phyloP scores from a whole-genome alignment of 2,113 vertebrate species.

The Motacilla tschutschensis region DNA sequence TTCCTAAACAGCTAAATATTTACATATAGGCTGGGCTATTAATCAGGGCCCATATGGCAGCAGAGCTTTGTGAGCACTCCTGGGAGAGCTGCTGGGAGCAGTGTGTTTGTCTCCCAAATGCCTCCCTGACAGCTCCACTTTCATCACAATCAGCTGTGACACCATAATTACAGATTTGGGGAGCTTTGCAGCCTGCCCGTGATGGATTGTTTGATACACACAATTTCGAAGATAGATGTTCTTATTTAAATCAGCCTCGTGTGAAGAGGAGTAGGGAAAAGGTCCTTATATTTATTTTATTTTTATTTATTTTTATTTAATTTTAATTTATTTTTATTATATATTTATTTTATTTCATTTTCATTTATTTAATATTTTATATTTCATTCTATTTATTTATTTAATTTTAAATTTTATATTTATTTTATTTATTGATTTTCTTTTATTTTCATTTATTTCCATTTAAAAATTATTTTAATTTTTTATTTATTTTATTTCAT shows the following conservation, averaged over 20 bases:
- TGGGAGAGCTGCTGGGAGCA: constrained; percentile 23
- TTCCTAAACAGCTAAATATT: constrained; percentile 69
- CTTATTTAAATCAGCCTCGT: constrained; percentile 43
- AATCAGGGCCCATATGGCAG: constrained; percentile 57
- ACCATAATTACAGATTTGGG: constrained; percentile 72
- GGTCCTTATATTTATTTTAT: neutral
- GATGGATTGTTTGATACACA: constrained; percentile 72
- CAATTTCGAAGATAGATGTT: constrained; percentile 71
- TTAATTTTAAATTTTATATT: no score
- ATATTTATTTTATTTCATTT: no score
- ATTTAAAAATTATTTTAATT: neutral
- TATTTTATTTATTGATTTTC: neutral
- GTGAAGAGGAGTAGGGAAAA: neutral
- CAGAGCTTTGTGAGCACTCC: constrained; percentile 36
- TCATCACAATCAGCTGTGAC: constrained; percentile 70
- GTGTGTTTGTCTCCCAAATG: constrained; percentile 60
- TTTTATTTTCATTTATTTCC: neutral
- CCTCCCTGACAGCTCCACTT: constrained; percentile 69
- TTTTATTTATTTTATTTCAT: neutral
- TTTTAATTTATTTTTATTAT: neutral
- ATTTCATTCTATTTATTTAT: no score
- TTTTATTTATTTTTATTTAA: neutral
- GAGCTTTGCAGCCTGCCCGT: constrained; percentile 58
- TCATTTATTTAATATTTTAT: no score
- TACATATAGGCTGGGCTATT: constrained; percentile 54